Evolutionary conservation across 35 echinoderm and acorn worm species (phyloP).

Genomic region (Ophioderma brevispina): DNA sequence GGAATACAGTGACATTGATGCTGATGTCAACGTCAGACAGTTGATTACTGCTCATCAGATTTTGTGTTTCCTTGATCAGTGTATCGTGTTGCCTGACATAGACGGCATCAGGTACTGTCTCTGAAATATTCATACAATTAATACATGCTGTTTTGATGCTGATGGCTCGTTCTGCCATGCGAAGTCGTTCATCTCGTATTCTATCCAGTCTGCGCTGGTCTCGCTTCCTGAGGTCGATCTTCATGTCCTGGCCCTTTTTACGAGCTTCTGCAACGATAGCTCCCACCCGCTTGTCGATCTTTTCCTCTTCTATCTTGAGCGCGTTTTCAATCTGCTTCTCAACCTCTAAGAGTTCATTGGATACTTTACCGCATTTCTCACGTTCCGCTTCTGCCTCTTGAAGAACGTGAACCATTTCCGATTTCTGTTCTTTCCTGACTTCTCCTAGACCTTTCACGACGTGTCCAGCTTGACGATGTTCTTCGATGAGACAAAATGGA

Average conservation of each 20-base stretch:
- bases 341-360: background rate
- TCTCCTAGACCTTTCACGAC: background rate
- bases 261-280: background rate
- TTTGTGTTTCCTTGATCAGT: background rate
- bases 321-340: constrained; percentile 1
- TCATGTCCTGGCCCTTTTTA: background rate
- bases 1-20: background rate
- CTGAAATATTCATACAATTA: background rate
- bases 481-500: background rate
- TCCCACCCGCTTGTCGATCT: background rate
- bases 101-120: background rate
- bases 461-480: background rate
- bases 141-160: background rate
- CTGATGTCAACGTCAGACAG: background rate
- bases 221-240: background rate
- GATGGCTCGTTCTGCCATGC: background rate
- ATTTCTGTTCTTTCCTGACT: background rate
- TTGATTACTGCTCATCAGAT: background rate
- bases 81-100: background rate
- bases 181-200: background rate
- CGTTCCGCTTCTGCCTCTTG: background rate
- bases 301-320: background rate
- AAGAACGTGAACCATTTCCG: background rate
- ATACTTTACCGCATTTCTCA: background rate
- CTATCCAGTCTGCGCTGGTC: background rate